These are phyloP conservation scores for Lichenostomus cassidix DNA, from an alignment of 2,113 vertebrate species.

Conservation along the genomic window DNA sequence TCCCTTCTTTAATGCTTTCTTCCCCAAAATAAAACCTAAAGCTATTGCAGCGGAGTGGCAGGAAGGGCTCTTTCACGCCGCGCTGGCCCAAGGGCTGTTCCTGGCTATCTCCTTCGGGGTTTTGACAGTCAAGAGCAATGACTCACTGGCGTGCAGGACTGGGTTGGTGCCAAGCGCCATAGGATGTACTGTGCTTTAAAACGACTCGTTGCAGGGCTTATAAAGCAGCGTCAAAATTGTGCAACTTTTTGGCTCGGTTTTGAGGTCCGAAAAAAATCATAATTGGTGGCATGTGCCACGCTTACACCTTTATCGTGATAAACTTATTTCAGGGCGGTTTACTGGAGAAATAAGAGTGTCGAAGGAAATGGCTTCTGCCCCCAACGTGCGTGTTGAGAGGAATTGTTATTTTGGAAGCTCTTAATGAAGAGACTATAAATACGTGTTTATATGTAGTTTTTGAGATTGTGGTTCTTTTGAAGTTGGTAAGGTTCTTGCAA, in stretches of 20 bases:
- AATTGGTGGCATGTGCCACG: background rate
- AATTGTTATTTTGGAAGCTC: background rate
- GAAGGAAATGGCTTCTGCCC: slow-evolving; percentile 38
- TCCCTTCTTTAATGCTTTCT: background rate
- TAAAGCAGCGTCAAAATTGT: background rate
- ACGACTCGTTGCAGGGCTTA: slow-evolving; percentile 4
- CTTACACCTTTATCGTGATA: background rate
- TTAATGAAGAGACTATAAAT: slow-evolving; percentile 1
- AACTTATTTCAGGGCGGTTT: background rate
- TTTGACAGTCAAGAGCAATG: slow-evolving; percentile 33
- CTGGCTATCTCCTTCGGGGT: slow-evolving; percentile 17
- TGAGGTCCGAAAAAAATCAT: background rate
- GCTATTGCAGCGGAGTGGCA: background rate
- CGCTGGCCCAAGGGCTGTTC: background rate
- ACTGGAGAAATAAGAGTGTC: accelerated
- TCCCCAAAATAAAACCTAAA: background rate
- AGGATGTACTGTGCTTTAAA: slow-evolving; percentile 11
- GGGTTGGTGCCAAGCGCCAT: slow-evolving; percentile 18
- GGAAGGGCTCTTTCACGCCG: background rate
- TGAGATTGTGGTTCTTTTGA: slow-evolving; percentile 44
- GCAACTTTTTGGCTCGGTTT: background rate
- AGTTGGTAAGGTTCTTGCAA: background rate
- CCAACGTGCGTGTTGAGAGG: background rate
- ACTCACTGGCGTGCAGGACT: slow-evolving; percentile 18
- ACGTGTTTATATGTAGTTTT: background rate